These are phyloP conservation scores for Coendou prehensilis DNA, from an alignment of 2,797 vertebrate species.

Conservation along the genomic window DNA sequence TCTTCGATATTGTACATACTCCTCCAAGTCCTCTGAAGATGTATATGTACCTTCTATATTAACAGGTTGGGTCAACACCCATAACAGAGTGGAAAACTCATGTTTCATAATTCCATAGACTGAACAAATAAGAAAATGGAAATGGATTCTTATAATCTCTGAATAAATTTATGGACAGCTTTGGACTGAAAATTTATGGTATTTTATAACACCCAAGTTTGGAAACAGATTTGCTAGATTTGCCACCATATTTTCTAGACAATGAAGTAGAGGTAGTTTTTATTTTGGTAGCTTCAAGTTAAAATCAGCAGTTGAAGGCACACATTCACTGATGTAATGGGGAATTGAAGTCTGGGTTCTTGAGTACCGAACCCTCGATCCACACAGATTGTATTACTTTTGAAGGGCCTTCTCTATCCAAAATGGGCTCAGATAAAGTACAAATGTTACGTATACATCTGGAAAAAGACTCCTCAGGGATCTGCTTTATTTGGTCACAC, in stretches of 20 bases:
- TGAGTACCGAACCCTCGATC: conserved; percentile 40
- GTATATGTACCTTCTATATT: background rate
- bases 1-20: background rate
- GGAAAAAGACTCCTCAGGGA: conserved; percentile 74
- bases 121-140: conserved; percentile 42
- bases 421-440: conserved; percentile 57
- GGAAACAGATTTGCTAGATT: conserved; percentile 44
- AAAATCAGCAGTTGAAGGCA: conserved; percentile 66
- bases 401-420: conserved; percentile 46
- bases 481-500: conserved; percentile 74
- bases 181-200: conserved; percentile 37
- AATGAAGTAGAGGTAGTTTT: conserved; percentile 4
- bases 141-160: conserved; percentile 52
- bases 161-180: conserved; percentile 56
- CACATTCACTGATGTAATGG: background rate
- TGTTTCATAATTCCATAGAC: conserved; percentile 25
- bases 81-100: background rate
- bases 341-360: conserved; percentile 55
- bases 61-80: background rate
- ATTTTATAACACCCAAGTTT: conserved; percentile 16
- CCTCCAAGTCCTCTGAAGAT: background rate
- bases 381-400: conserved; percentile 43
- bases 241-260: conserved; percentile 30
- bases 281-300: conserved; percentile 9
- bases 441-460: conserved; percentile 59